Evolutionary conservation across 2,797 vertebrate genomes (phyloP).

Genomic region (Gallirallus australis): DNA sequence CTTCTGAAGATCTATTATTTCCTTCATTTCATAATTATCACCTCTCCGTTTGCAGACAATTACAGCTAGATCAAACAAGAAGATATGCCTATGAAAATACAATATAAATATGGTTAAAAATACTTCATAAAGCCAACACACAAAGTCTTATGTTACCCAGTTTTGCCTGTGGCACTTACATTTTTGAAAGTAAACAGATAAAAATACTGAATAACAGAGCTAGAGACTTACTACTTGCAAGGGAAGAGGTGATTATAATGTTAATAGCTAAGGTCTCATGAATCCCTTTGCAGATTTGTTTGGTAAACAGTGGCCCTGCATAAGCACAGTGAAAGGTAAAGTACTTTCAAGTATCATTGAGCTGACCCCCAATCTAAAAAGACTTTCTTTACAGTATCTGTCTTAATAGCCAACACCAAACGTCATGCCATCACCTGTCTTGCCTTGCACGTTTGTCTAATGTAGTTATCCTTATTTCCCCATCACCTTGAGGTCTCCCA

Average conservation of each 20-base stretch:
- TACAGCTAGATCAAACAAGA: slow-evolving; percentile 94
- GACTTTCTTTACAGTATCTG: background rate
- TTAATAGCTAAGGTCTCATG: background rate
- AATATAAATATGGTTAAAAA: background rate
- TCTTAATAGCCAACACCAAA: background rate
- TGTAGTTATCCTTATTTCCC: slow-evolving; percentile 91
- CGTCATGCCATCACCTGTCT: slow-evolving; percentile 87
- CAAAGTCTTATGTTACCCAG: background rate
- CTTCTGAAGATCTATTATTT: slow-evolving; percentile 94
- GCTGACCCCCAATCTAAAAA: background rate
- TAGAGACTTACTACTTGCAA: background rate
- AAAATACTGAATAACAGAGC: background rate
- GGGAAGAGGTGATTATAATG: rapidly evolving
- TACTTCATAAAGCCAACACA: background rate
- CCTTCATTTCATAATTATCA: slow-evolving; percentile 98
- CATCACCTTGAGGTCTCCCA: slow-evolving; percentile 95
- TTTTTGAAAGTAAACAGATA: background rate
- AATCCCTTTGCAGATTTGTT: background rate
- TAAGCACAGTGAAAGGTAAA: background rate
- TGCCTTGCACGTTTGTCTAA: slow-evolving; percentile 95
- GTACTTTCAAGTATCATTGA: background rate
- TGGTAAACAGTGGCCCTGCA: background rate
- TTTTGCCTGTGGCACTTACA: background rate
- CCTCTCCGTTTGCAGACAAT: slow-evolving; percentile 95
- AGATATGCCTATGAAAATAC: slow-evolving; percentile 89